Conservation (phyloP, 2,113 vertebrate genomes). For the Hypocryptadius cinnamomeus region DNA sequence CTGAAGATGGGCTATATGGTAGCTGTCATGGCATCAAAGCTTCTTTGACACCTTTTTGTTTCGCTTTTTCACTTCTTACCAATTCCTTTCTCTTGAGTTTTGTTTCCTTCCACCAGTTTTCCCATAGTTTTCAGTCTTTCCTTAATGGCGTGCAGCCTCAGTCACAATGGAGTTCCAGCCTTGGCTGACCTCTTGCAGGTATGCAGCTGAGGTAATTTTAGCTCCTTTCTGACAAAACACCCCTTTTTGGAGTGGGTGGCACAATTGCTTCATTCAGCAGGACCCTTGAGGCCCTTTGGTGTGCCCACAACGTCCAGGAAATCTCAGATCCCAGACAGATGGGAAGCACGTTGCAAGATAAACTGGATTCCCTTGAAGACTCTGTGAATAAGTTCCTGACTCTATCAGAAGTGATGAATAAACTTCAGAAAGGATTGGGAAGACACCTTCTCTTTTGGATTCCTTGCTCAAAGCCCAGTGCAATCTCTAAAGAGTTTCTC, state of each 20-base stretch:
- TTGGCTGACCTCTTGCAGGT: not conserved
- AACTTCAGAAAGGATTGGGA: not conserved
- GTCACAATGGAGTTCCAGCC: not conserved
- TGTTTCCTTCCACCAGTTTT: not conserved
- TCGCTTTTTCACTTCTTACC: not conserved
- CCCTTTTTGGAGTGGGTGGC: not conserved
- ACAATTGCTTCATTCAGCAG: not conserved
- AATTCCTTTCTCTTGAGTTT: not conserved
- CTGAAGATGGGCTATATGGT: not conserved
- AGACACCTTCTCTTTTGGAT: not conserved
- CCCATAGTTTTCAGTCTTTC: not conserved
- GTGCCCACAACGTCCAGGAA: not conserved
- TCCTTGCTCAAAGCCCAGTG: not conserved
- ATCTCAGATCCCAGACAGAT: not conserved
- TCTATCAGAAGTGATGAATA: not conserved
- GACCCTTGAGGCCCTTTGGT: not conserved
- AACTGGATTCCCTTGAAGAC: not conserved
- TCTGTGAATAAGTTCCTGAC: not conserved
- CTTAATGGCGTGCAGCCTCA: not conserved
- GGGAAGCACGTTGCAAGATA: not conserved
- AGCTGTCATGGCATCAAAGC: constrained; percentile 23
- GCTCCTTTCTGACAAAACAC: not conserved
- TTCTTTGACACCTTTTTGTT: not conserved
- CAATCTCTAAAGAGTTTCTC: not conserved
- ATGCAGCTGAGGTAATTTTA: not conserved